These are phyloP conservation scores for Chelmon rostratus DNA, from an alignment of 2,797 vertebrate genomes.

Conservation along the genomic window DNA sequence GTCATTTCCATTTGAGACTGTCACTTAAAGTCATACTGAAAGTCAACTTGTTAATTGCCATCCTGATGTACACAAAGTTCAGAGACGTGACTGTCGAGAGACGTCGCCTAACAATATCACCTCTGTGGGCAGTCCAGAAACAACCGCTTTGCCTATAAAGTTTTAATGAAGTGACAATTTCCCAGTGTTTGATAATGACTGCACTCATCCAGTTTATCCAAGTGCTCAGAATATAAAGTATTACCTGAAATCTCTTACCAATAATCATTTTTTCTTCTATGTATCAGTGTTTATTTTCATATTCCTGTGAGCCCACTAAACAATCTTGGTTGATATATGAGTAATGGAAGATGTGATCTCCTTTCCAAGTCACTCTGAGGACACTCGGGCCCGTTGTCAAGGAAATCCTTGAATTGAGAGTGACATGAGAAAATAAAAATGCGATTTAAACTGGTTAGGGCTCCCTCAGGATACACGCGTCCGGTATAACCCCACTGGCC, in stretches of 20 bases:
- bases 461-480: not conserved
- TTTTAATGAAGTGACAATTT: not conserved
- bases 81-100: slow-evolving; percentile 10
- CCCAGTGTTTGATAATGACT: not conserved
- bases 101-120: slow-evolving; percentile 20
- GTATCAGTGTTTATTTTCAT: not conserved
- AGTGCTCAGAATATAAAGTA: not conserved
- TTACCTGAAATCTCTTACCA: not conserved
- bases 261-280: not conserved
- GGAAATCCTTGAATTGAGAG: slow-evolving; percentile 8
- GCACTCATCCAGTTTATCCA: not conserved
- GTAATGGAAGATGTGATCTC: not conserved
- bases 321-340: slow-evolving; percentile 4
- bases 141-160: not conserved
- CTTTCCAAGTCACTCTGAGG: slow-evolving; percentile 10
- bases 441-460: slow-evolving; percentile 34
- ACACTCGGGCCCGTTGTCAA: slow-evolving; percentile 4
- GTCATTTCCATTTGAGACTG: slow-evolving; percentile 51
- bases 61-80: slow-evolving; percentile 3
- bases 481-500: not conserved
- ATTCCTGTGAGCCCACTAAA: not conserved
- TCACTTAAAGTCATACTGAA: not conserved
- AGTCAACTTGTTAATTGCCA: slow-evolving; percentile 23
- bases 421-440: slow-evolving; percentile 39
- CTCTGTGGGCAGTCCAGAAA: slow-evolving; percentile 4